phyloP scores from a whole-genome alignment of 2,888 invertebrate genomes.

The Laspeyria flexula region DNA sequence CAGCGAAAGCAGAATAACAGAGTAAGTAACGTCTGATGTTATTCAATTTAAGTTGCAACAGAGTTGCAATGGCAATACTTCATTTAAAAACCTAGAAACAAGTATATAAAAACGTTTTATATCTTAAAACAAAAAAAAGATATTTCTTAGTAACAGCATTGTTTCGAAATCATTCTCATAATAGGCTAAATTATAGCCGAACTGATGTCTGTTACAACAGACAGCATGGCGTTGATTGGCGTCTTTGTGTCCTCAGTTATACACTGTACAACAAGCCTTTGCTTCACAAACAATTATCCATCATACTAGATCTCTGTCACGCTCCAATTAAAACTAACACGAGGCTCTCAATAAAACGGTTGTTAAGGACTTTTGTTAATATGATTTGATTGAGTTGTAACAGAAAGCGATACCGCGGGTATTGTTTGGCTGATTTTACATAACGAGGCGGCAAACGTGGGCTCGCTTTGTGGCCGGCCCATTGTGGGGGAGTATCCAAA shows the following conservation, averaged over 20 bases:
- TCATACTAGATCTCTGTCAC: slow-evolving; percentile 38
- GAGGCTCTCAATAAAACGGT: slow-evolving; percentile 43
- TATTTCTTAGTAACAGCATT: neutral
- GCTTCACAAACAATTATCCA: slow-evolving; percentile 26
- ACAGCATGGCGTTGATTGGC: slow-evolving; percentile 47
- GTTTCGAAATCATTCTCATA: neutral
- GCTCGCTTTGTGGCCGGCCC: slow-evolving; percentile 65
- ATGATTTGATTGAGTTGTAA: slow-evolving; percentile 79
- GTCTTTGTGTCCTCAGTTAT: slow-evolving; percentile 43
- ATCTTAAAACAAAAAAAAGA: neutral
- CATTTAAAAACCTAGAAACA: too few species aligned
- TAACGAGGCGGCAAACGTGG: slow-evolving; percentile 82
- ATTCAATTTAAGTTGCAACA: too few species aligned
- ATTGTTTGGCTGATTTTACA: slow-evolving; percentile 83
- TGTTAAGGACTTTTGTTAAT: slow-evolving; percentile 77
- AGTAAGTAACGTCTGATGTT: too few species aligned
- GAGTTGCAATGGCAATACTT: too few species aligned
- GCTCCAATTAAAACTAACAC: slow-evolving; percentile 38
- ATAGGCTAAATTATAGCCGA: neutral
- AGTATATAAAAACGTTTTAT: too few species aligned
- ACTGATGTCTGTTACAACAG: slow-evolving; percentile 26
- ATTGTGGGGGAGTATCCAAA: slow-evolving; percentile 79
- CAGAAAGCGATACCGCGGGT: slow-evolving; percentile 78
- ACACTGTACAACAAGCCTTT: slow-evolving; percentile 20
- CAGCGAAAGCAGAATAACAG: too few species aligned